A percentile compares a stretch with the other conserved stretches of the same genome.
phyloP scores from a whole-genome alignment of 2,888 invertebrate genomes.

The Camponotus fellah region DNA sequence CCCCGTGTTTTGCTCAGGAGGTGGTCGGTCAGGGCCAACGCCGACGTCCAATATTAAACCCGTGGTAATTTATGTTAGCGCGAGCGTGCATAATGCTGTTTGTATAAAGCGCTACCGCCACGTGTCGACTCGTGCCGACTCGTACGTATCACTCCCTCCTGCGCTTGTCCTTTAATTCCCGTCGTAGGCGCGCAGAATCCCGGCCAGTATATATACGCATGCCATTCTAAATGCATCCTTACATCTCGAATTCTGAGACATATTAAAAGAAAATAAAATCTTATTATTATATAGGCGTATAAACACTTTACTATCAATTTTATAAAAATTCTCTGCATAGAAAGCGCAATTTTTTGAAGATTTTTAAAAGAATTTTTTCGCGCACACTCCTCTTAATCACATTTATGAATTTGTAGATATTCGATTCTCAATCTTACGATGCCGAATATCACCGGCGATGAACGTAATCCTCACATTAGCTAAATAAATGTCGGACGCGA shows the following conservation, averaged over 20 bases:
- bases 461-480: background rate
- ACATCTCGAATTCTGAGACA: constrained; percentile 14
- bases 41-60: constrained; percentile 83
- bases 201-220: constrained; percentile 54
- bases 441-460: background rate
- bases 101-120: constrained; percentile 82
- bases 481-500: constrained; percentile 17
- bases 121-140: constrained; percentile 83
- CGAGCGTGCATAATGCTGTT: constrained; percentile 86
- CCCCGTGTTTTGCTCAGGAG: constrained; percentile 79
- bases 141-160: constrained; percentile 72
- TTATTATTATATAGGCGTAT: background rate
- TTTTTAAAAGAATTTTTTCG: background rate
- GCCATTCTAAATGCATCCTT: constrained; percentile 63
- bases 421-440: background rate
- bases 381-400: no score
- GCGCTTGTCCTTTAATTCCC: constrained; percentile 77
- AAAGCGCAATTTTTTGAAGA: background rate
- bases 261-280: constrained; percentile 1
- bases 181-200: constrained; percentile 67
- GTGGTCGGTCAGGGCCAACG: constrained; percentile 79
- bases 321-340: background rate
- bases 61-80: constrained; percentile 85
- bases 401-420: background rate
- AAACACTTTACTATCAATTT: background rate